Conservation (phyloP, 1,140 invertebrate genomes). For the Leptinotarsa texana region DNA sequence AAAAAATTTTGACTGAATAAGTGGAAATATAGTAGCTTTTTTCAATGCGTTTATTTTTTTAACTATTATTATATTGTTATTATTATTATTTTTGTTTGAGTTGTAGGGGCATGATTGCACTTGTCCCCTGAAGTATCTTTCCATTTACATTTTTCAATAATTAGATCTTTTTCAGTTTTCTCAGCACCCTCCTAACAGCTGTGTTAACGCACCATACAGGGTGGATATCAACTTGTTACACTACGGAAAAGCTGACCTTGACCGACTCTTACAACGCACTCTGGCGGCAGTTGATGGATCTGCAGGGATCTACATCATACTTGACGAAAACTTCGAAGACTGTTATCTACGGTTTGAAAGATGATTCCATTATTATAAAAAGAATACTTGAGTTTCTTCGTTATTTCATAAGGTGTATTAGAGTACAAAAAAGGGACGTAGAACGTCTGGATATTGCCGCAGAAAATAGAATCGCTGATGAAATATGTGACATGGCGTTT, state of each 20-base stretch:
- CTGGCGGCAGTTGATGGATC: conserved; percentile 83
- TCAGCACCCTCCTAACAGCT: conserved; percentile 85
- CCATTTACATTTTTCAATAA: no score
- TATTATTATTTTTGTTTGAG: no score
- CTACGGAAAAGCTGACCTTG: conserved; percentile 44
- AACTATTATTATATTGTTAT: no score
- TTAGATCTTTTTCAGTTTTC: conserved; percentile 69
- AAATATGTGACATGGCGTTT: conserved; percentile 8
- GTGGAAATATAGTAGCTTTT: no score
- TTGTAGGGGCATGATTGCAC: no score
- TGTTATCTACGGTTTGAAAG: conserved; percentile 71
- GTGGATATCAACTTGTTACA: conserved; percentile 80
- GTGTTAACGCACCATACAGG: conserved; percentile 87
- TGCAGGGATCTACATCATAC: conserved; percentile 80
- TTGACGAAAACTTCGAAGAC: conserved; percentile 77
- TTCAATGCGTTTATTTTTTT: no score
- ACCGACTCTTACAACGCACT: conserved; percentile 75
- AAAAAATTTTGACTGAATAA: no score
- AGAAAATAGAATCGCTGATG: conserved; percentile 43
- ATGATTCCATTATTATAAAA: conserved; percentile 66
- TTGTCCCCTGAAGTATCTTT: no score
- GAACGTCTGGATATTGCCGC: conserved; percentile 37
- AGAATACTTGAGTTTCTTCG: conserved; percentile 72
- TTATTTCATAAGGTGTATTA: conserved; percentile 82
- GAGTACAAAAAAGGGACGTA: conserved; percentile 59